A percentile compares a stretch with the other conserved stretches of the same genome.
phyloP scores from a whole-genome alignment of 2,888 invertebrate genomes.

The Eurytoma californica region DNA sequence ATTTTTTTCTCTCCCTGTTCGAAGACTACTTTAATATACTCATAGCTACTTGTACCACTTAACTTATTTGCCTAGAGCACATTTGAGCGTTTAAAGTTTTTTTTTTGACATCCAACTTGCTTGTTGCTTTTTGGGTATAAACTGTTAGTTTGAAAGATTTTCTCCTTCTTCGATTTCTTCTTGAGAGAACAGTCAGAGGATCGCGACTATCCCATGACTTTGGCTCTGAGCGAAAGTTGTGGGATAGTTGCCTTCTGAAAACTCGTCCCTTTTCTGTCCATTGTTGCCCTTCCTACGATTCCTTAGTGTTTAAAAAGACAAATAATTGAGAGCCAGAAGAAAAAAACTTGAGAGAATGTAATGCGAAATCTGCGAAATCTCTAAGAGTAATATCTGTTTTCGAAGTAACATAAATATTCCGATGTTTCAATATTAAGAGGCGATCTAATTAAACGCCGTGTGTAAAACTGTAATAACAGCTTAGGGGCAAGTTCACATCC shows the following conservation, averaged over 20 bases:
- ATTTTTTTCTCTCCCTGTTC: no score
- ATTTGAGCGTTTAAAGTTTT: not conserved
- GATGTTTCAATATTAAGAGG: conserved; percentile 16
- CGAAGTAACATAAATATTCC: conserved; percentile 11
- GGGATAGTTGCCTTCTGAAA: conserved; percentile 60
- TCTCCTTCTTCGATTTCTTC: conserved; percentile 38
- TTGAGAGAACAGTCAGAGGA: conserved; percentile 38
- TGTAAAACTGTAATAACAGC: conserved; percentile 28
- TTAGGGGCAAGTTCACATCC: not conserved
- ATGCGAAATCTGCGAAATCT: conserved; percentile 50
- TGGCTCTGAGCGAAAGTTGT: conserved; percentile 55
- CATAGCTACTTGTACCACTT: not conserved
- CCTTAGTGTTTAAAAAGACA: not conserved
- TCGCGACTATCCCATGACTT: conserved; percentile 61
- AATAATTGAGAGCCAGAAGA: conserved; percentile 5
- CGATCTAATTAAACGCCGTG: conserved; percentile 8
- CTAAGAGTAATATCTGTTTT: conserved; percentile 3
- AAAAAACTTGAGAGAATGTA: conserved; percentile 47
- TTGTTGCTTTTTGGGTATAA: no score
- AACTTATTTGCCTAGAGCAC: conserved; percentile 14
- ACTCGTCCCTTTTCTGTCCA: not conserved
- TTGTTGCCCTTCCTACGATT: not conserved
- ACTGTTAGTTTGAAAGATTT: conserved; percentile 26
- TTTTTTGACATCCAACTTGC: not conserved
- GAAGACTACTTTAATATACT: not conserved